These are phyloP conservation scores for Microctonus brassicae DNA, from an alignment of 2,888 invertebrate genomes.

Conservation along the genomic window DNA sequence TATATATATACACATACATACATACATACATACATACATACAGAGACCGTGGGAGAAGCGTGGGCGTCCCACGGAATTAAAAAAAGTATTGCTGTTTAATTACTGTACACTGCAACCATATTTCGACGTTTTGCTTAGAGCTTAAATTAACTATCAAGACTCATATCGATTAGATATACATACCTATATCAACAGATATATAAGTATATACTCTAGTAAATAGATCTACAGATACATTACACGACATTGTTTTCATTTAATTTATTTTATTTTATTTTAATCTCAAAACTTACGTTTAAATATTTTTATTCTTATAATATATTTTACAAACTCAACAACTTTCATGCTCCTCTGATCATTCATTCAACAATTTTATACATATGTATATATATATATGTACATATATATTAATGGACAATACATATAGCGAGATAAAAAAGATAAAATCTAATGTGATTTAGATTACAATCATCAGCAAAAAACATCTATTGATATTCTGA, in stretches of 20 bases:
- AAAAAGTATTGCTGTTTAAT: constrained; percentile 44
- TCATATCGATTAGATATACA: constrained; percentile 24
- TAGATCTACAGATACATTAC: neutral
- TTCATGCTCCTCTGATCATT: constrained; percentile 10
- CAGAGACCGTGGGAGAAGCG: constrained; percentile 47
- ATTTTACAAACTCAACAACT: neutral
- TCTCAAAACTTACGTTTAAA: neutral
- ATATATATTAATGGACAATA: too few species aligned
- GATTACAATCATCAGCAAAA: constrained; percentile 9
- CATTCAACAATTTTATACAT: neutral
- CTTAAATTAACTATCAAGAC: constrained; percentile 10
- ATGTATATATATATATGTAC: neutral
- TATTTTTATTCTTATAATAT: neutral
- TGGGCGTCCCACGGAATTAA: constrained; percentile 40
- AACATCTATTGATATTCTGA: neutral
- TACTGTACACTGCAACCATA: constrained; percentile 35
- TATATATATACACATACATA: constrained; percentile 15
- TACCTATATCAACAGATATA: neutral
- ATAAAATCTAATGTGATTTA: constrained; percentile 19
- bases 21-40: constrained; percentile 5
- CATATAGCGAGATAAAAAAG: neutral
- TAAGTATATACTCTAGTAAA: neutral
- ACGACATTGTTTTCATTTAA: neutral
- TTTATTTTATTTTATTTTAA: too few species aligned
- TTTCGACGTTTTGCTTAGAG: neutral